Base-by-base conservation (phyloP, 2,797 vertebrate genomes). In the Crenuchus spilurus region DNA sequence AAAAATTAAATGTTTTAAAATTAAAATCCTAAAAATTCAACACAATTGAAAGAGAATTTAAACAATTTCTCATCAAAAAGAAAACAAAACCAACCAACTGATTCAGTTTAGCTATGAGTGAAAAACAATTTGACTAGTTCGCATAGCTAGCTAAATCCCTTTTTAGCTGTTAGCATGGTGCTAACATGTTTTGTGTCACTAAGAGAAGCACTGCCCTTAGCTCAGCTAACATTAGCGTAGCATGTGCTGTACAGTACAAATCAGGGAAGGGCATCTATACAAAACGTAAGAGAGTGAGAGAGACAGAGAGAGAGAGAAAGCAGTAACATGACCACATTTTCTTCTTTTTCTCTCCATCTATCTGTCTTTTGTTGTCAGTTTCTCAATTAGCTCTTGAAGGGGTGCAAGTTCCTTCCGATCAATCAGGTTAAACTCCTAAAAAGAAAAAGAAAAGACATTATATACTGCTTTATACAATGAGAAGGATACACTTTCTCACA, bases 291-390 rank as follows among this genome's bases (percentile, higher is more conserved):
- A 82, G 75, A 81, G 72, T 82, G 82, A 85, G 80, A 85, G 75
- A 82, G 26, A 66, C 7, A 80, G 77, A 78, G 80, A 85, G 82
- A 88, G 84, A 86, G 78, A 80, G 60, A 26, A 30, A 72, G 49
- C 51, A 75, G 51, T 68, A 66, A 63, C 58, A 61, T 31, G 82
- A 22, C 48, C 14, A 10, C 33, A 8, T 6, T 22, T 10, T 26
- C 68, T n/a, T 13, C 18, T 65, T 1, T 18, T 54, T 42, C 26
- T 42, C 5, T 54, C 24, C n/a, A 22, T 93, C 94, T 96, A 99
- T 98, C 97, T 96, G 85, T 98, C 97, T 89, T 99, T 99, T 22
- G 97, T 96, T 26, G 96, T 98, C 87, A 99, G 95, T 85, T 98
- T 99, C 90, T 99, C 97, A 84, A 99, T 99, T 88, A 99, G 91